Evolutionary conservation across 1,140 invertebrate species (phyloP), one percentile per base, ranked within the genome.

Genomic region (Meloidogyne exigua): DNA sequence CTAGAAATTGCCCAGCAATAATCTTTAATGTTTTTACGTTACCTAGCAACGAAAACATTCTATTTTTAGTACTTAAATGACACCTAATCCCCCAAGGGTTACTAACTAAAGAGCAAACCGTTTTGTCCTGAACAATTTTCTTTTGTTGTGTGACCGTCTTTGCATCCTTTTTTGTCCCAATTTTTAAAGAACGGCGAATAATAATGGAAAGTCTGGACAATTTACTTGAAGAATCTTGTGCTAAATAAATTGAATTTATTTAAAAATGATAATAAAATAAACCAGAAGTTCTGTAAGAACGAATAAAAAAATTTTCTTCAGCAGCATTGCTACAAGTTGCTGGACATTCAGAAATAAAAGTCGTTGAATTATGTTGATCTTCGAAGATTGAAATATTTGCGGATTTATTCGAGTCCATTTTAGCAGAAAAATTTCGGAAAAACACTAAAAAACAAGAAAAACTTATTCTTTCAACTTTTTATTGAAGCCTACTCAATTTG

Each of bases 201-300:
- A 65, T 65, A 13, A 73, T 23, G 0, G 71, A 73, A 63, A 73
- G 71, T 64, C 71, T 62, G 13, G 71, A 73, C 13, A 73, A 63
- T 73, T 73, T 73, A 21, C 57, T 64, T 2, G 71, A 21, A 21
- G 49, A 39, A 36, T 57, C 68, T n/a, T 57, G 15, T 70, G 36
- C 68, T 69, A 57, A n/a, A 57, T n/a, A 57, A 9, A 57, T n/a
- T n/a, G 21, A 57, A n/a, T 7, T 18, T 18, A n/a, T n/a, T 2
- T 18, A 49, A 18, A 57, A 57, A n/a, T 9, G 7, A 21, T 5
- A 9, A n/a, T 0, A 57, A 57, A 39, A 7, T n/a, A 57, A 57
- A 57, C 49, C 49, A n/a, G 49, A 10, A 1, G 49, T 57, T 57
- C 18, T 70, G 9, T 70, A 70, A 49, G 68, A 70, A 18, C 68